Percentiles rank a stretch among this genome's conserved stretches.
Conservation (phyloP, 2,888 invertebrate genomes). For the Caenorhabditis angaria region DNA sequence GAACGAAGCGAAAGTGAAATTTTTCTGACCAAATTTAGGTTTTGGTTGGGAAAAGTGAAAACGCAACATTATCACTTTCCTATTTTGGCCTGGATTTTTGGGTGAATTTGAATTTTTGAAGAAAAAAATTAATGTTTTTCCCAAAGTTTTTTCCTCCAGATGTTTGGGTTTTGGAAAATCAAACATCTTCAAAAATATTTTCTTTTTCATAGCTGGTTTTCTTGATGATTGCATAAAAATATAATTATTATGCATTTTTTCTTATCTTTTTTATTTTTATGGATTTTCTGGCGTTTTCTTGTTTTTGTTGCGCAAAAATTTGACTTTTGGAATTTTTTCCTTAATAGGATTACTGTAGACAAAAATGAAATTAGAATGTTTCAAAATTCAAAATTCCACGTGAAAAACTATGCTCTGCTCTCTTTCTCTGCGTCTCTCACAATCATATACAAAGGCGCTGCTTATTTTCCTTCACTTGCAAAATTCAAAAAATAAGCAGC, state of each 20-base stretch:
- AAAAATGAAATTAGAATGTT: too few relatives aligned
- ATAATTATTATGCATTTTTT: conserved; percentile 1
- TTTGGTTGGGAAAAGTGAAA: background rate
- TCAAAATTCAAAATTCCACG: too few relatives aligned
- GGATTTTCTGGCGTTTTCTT: background rate
- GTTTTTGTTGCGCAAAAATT: background rate
- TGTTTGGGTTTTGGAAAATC: too few relatives aligned
- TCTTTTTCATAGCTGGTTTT: too few relatives aligned
- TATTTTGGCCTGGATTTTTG: background rate
- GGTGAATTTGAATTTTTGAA: background rate
- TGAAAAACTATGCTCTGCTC: too few relatives aligned
- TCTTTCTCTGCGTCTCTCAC: too few relatives aligned
- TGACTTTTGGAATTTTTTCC: too few relatives aligned
- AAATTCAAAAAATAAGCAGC: too few relatives aligned
- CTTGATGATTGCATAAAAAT: too few relatives aligned
- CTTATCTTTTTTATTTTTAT: background rate
- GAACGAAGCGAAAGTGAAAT: background rate
- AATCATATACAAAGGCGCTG: background rate
- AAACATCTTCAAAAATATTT: background rate
- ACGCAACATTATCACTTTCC: background rate
- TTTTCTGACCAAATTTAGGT: background rate
- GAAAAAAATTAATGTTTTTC: background rate
- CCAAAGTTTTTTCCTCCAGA: background rate
- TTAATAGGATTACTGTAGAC: too few relatives aligned
- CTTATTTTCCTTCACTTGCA: too few relatives aligned